phyloP scores from a whole-genome alignment of 1,140 invertebrate species.

The Hermatobates lingyangjiaoensis region DNA sequence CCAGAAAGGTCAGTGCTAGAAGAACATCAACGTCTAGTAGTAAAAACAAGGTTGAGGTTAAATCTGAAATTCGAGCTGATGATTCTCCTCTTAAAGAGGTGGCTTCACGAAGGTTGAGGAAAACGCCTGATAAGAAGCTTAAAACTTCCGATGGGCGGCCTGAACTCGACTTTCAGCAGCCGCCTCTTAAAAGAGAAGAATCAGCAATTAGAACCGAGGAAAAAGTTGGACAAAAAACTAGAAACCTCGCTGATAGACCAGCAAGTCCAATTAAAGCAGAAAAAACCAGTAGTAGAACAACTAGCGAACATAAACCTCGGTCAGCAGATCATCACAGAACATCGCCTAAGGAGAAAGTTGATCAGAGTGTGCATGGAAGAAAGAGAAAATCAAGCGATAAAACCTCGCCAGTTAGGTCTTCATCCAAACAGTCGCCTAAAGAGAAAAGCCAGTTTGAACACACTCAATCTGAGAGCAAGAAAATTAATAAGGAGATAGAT shows the following conservation, averaged over 20 bases:
- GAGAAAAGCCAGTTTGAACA: slow-evolving; percentile 22
- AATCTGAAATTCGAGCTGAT: slow-evolving; percentile 7
- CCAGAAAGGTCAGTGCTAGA: slow-evolving; percentile 1
- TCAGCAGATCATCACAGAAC: too few relatives aligned
- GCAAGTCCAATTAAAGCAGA: too few relatives aligned
- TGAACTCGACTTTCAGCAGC: slow-evolving; percentile 49
- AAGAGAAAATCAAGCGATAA: slow-evolving; percentile 22
- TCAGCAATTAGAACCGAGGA: slow-evolving; percentile 34
- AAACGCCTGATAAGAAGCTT: slow-evolving; percentile 63
- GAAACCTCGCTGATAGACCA: too few relatives aligned
- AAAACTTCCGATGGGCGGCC: slow-evolving; percentile 65
- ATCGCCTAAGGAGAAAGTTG: slow-evolving; percentile 1
- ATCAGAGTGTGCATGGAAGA: slow-evolving; percentile 13
- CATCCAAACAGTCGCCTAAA: slow-evolving; percentile 4
- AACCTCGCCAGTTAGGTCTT: not conserved
- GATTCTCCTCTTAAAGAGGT: slow-evolving; percentile 23
- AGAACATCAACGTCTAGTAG: not conserved
- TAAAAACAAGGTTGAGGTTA: not conserved
- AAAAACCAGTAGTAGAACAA: too few relatives aligned
- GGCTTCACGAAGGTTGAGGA: slow-evolving; percentile 36
- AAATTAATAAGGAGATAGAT: slow-evolving; percentile 39
- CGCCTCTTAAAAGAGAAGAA: slow-evolving; percentile 53
- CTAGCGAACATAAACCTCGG: slow-evolving; percentile 4
- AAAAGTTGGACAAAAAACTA: slow-evolving; percentile 15
- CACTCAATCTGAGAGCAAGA: slow-evolving; percentile 43